Conservation (phyloP, 1,140 invertebrate genomes). For the Habropoda laboriosa region DNA sequence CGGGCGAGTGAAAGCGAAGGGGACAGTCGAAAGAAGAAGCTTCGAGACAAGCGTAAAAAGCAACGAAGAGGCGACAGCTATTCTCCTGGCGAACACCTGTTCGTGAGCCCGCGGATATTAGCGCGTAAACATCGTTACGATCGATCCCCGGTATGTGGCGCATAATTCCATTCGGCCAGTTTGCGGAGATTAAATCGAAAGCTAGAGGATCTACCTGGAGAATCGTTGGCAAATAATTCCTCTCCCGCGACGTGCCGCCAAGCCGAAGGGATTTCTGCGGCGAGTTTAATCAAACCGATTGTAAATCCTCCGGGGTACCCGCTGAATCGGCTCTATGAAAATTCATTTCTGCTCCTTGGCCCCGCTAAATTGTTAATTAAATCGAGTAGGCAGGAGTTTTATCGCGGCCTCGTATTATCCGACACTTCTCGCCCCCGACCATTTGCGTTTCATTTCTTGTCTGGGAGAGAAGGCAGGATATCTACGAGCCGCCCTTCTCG, state of each 20-base stretch:
- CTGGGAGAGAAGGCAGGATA: background rate
- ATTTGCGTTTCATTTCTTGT: slow-evolving; percentile 30
- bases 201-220: slow-evolving; percentile 7
- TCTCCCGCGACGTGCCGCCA: background rate
- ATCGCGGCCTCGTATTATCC: slow-evolving; percentile 10
- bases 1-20: no score
- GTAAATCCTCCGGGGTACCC: slow-evolving; percentile 20
- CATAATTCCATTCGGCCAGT: slow-evolving; percentile 39
- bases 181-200: slow-evolving; percentile 21
- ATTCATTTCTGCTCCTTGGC: slow-evolving; percentile 8
- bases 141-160: slow-evolving; percentile 18
- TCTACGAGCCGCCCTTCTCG: background rate
- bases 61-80: background rate
- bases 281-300: slow-evolving; percentile 58
- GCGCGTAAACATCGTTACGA: slow-evolving; percentile 34
- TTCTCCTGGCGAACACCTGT: background rate
- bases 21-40: no score
- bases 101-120: background rate
- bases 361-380: slow-evolving; percentile 47
- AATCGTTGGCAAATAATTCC: slow-evolving; percentile 51
- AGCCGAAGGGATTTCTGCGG: slow-evolving; percentile 4
- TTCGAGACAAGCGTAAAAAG: background rate
- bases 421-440: background rate
- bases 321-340: slow-evolving; percentile 33
- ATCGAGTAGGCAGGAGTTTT: slow-evolving; percentile 18